phyloP scores from a whole-genome alignment of 2,888 invertebrate genomes.

The Drosophila koepferae region DNA sequence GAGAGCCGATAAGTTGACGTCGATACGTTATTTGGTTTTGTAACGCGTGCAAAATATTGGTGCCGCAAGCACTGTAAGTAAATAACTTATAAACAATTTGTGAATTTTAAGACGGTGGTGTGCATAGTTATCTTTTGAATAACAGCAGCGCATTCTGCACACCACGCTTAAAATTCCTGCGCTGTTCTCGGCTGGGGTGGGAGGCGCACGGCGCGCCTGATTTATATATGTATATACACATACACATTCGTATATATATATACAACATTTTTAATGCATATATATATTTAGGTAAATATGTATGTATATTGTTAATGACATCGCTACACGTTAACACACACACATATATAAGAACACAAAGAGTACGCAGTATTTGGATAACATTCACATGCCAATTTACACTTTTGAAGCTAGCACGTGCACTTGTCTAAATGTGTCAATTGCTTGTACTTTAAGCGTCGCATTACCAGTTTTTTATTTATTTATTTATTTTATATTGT shows the following conservation, averaged over 20 bases:
- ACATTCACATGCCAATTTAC: slow-evolving; percentile 28
- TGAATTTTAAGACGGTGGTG: slow-evolving; percentile 7
- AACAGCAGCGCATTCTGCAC: slow-evolving; percentile 28
- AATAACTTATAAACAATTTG: slow-evolving; percentile 36
- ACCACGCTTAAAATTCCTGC: slow-evolving; percentile 49
- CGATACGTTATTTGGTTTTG: slow-evolving; percentile 41
- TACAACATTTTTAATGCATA: not conserved
- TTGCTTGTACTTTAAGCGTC: slow-evolving; percentile 20
- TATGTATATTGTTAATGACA: slow-evolving; percentile 39
- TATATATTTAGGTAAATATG: not conserved
- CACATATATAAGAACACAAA: slow-evolving; percentile 9
- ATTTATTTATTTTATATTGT: slow-evolving; percentile 33
- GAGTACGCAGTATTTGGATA: slow-evolving; percentile 24
- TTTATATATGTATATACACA: slow-evolving; percentile 32
- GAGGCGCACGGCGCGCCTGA: slow-evolving; percentile 43
- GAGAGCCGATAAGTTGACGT: slow-evolving; percentile 43
- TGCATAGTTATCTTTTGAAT: slow-evolving; percentile 28
- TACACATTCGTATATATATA: not conserved
- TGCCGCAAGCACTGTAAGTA: slow-evolving; percentile 2
- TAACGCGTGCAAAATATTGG: slow-evolving; percentile 55
- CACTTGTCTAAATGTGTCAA: slow-evolving; percentile 41
- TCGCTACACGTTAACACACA: slow-evolving; percentile 37
- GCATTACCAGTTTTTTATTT: slow-evolving; percentile 60
- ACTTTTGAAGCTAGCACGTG: slow-evolving; percentile 38
- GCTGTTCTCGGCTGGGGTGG: slow-evolving; percentile 25